Evolutionary conservation across 1,140 invertebrate species (phyloP), one percentile per base, ranked within the genome.

Genomic region (Drosophila bifasciata): DNA sequence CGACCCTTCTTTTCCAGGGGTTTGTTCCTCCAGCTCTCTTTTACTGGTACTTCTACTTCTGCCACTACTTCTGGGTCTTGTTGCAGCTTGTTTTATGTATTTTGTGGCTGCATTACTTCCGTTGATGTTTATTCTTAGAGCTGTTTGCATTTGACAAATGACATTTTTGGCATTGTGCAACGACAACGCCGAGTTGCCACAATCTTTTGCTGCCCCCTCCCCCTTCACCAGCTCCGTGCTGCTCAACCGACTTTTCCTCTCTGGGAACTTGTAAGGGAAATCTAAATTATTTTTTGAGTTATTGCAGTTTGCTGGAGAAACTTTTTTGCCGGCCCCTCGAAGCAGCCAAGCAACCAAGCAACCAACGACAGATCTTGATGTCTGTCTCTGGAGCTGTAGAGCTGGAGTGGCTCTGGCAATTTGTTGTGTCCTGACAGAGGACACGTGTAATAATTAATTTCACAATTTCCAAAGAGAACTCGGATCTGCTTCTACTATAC

Each of bases 91-190:
- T 85, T 86, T 81, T 85, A 85, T 85, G 83, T 85, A 85, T 85
- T 85, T 80, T 85, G 80, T 77, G 80, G 80, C 80, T 85, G 81
- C 80, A 85, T 85, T 85, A 85, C 80, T 85, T 85, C 80, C 80
- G 80, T 85, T 85, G 80, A 85, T 85, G 80, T 85, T 85, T 85
- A 85, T 85, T 86, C 83, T 85, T 86, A 75, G 64, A 68, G 83
- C 81, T 85, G 81, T 85, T 85, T 85, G 81, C 83, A 81, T 88
- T 85, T 85, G 77, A 85, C 83, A 85, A 85, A 85, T 85, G 81
- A 88, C 81, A 86, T 85, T 85, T 85, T 88, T 85, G 83, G 77
- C 81, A 75, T 88, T 86, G 83, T 81, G 73, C 77, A 85, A 67
- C 60, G 52, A 72, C 63, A 80, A 55, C 59, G 53, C 66, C 52